Evolutionary conservation across 2,888 invertebrate species (phyloP).

Genomic region (Nineta flava): DNA sequence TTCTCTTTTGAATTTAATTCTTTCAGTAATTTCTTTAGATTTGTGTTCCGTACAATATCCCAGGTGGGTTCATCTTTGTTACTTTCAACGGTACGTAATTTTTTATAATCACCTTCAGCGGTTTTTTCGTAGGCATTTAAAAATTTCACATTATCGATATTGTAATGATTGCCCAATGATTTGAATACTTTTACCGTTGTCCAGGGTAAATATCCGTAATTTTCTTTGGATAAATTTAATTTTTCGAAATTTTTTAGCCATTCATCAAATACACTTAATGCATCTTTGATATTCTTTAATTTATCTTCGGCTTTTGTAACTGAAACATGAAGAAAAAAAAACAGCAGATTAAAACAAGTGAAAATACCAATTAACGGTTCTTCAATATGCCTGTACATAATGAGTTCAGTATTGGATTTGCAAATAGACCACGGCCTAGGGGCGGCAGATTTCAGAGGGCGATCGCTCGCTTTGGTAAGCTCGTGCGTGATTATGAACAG

Average conservation of each 20-base stretch:
- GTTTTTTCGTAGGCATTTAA: slow-evolving; percentile 42
- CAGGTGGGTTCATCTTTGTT: slow-evolving; percentile 43
- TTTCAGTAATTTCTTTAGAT: slow-evolving; percentile 39
- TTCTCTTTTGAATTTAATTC: slow-evolving; percentile 36
- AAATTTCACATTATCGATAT: slow-evolving; percentile 37
- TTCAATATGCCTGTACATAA: neutral
- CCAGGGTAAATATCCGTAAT: slow-evolving; percentile 50
- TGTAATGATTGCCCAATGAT: slow-evolving; percentile 34
- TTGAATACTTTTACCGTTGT: slow-evolving; percentile 38
- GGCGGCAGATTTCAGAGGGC: too few species aligned
- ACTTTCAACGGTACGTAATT: slow-evolving; percentile 44
- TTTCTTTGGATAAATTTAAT: slow-evolving; percentile 46
- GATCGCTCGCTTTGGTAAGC: too few species aligned
- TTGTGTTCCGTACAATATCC: slow-evolving; percentile 56
- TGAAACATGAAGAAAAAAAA: slow-evolving; percentile 18
- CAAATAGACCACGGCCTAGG: too few species aligned
- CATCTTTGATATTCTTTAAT: slow-evolving; percentile 55
- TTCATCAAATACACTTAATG: slow-evolving; percentile 50
- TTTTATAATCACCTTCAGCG: slow-evolving; percentile 56
- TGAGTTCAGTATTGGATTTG: too few species aligned
- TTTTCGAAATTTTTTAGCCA: slow-evolving; percentile 60
- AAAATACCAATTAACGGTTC: neutral
- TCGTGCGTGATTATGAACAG: too few species aligned
- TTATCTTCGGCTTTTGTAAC: slow-evolving; percentile 65
- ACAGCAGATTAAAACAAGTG: neutral